phyloP scores from a whole-genome alignment of 2,888 invertebrate species.

The Fissipunctia ypsillon region DNA sequence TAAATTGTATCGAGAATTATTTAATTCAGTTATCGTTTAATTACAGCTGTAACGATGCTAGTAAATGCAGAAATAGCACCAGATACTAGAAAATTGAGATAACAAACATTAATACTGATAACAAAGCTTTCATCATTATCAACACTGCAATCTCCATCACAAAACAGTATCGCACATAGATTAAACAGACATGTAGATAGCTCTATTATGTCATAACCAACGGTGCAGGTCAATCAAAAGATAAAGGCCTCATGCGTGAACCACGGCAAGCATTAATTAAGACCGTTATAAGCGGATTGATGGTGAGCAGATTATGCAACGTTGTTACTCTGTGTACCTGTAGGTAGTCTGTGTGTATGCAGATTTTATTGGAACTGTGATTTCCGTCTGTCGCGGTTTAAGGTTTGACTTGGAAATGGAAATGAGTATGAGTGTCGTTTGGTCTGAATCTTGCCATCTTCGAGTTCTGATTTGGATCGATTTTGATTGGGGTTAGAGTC shows the following conservation, averaged over 20 bases:
- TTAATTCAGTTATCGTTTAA: too few species aligned
- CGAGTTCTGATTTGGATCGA: background rate
- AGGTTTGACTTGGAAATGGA: constrained; percentile 9
- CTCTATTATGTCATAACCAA: constrained; percentile 62
- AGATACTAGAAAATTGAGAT: too few species aligned
- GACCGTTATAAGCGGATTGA: constrained; percentile 84
- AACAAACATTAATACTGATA: constrained; percentile 5
- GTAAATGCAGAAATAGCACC: too few species aligned
- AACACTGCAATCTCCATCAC: constrained; percentile 29
- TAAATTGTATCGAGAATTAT: too few species aligned
- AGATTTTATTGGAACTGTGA: constrained; percentile 42
- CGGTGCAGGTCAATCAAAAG: constrained; percentile 86
- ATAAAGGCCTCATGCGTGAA: constrained; percentile 83
- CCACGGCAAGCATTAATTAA: constrained; percentile 84
- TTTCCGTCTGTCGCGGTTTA: constrained; percentile 24
- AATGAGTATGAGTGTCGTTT: constrained; percentile 7
- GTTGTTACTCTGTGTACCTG: constrained; percentile 39
- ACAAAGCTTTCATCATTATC: constrained; percentile 28
- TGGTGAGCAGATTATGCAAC: constrained; percentile 71
- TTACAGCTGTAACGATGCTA: too few species aligned
- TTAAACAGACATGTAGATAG: constrained; percentile 58
- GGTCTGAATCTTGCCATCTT: background rate
- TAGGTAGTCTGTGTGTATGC: constrained; percentile 50
- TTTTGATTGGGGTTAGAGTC: background rate
- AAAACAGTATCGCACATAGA: constrained; percentile 50